Evolutionary conservation across 2,888 invertebrate species (phyloP).

Genomic region (Eupithecia centaureata): DNA sequence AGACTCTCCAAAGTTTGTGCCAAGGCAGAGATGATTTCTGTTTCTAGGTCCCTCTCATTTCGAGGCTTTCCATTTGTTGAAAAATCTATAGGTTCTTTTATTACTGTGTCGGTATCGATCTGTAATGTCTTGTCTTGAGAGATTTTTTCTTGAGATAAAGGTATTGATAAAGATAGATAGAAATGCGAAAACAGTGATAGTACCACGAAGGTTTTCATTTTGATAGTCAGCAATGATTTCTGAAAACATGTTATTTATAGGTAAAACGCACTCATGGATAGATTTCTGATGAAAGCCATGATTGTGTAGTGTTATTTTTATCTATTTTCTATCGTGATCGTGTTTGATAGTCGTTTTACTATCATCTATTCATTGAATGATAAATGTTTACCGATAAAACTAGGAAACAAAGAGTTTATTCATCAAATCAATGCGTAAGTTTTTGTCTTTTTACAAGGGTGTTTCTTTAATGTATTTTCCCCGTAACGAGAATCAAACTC

Average conservation of each 20-base stretch:
- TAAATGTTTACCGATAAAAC: not conserved
- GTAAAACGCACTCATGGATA: not conserved
- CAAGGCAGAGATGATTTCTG: not conserved
- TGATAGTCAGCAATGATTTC: slow-evolving; percentile 22
- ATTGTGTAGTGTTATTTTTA: not conserved
- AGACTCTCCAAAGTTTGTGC: not conserved
- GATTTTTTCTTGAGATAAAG: slow-evolving; percentile 10
- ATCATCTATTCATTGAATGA: slow-evolving; percentile 2
- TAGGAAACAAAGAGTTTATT: not conserved
- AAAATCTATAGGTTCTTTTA: not conserved
- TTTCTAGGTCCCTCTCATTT: not conserved
- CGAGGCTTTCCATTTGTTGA: not conserved
- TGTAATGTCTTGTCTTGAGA: not conserved
- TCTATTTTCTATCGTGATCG: slow-evolving; percentile 5
- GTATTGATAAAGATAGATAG: slow-evolving; percentile 16
- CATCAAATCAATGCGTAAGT: not conserved
- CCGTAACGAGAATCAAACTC: not conserved
- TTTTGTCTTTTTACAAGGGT: not conserved
- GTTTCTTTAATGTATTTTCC: not conserved
- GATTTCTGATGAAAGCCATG: not conserved
- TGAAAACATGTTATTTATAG: slow-evolving; percentile 33
- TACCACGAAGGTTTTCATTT: slow-evolving; percentile 34
- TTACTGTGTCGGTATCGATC: not conserved
- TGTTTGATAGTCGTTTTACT: not conserved
- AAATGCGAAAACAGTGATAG: slow-evolving; percentile 27